Evolutionary conservation across 1,140 invertebrate species (phyloP), one percentile per base, ranked within the genome.

Genomic region (Listronotus bonariensis): DNA sequence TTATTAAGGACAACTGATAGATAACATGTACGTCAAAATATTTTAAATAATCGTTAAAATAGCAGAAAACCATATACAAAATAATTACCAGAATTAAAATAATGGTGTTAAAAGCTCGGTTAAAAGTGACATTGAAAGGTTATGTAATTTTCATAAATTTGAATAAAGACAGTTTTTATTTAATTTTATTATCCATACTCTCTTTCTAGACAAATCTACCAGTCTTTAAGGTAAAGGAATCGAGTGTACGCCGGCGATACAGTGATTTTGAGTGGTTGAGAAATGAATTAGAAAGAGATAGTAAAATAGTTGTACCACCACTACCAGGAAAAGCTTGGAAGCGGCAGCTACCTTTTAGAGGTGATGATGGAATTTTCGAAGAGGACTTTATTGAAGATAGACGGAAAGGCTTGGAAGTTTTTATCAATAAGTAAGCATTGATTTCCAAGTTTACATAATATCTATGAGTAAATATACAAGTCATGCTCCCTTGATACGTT

Each of bases 261-360:
- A 98, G 96, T 83, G 98, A 99, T 82, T 99, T 99, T 84, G 97
- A 99, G 85, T 99, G 98, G 98, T 82, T 99, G 46, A 89, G 96
- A 81, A 97, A 95, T 82, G 97, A 99, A 86, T 81, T 99, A 68
- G 98, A 99, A 85, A 85, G 98, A 80, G 97, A 99, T 79, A 99
- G 96, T 82, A 99, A 99, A 93, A 98, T 99, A 84, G 96, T 99
- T 41, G 97, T 99, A 32, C 97, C 97, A 57, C 87, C 95, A 31
- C 82, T 99, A 69, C 98, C 98, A 18, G 95, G 96, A 7, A 99
- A 99, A 87, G 96, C 97, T 15, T 92, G 97, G 87, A 99, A 99
- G 82, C 84, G 96, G 79, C 97, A 99, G 80, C 87, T 99, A 80
- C 97, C 98, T 43, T 99, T 99, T 81, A 85, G 97, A 75, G 90